Base-by-base conservation (phyloP, 2,888 invertebrate genomes). In the Thecocarcelia acutangulata region DNA sequence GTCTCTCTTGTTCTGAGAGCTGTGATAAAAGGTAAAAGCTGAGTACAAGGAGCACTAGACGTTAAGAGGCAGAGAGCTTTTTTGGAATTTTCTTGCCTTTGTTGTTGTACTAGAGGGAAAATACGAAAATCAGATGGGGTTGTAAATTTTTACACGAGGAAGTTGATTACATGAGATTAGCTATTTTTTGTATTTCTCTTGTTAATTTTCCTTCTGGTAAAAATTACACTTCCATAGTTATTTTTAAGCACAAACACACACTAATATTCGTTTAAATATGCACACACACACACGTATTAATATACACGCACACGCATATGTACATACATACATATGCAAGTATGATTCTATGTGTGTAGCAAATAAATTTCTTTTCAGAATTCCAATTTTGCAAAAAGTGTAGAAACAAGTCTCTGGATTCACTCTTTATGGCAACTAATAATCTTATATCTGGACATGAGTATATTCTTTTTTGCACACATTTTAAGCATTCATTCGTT, bases 91-190 rank as follows among this genome's bases (percentile, higher is more conserved):
- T 37, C 17, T 33, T 64, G 17, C n/a, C 15, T n/a, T 19, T 3
- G 8, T 54, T 17, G 50, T 52, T 33, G 52, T n/a, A 72, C 24
- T 46, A 13, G 24, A 11, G 21, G 19, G 50, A 42, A 58, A 54
- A 46, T 59, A 59, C 50, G 58, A 66, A 6, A 64, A 59, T 40
- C 66, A 52, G 64, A 73, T 73, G 78, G 78, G 78, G 72, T 78
- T 66, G 64, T 59, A 66, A 78, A 54, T 69, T 73, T 78, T n/a
- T 64, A 72, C 72, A 66, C 66, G 66, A 78, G 78, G 72, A 73
- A 78, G 66, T 78, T 59, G 50, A 59, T 78, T 72, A 44, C 48
- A 70, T 44, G 58, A 52, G 78, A 78, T 78, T 66, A 66, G 52
- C 12, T 15, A 64, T 58, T 28, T 59, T 66, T 78, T n/a, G 13